Percentiles rank a stretch among this genome's conserved stretches.
Evolutionary conservation across 2,888 invertebrate genomes (phyloP).

Genomic region (Helicoverpa assulta): DNA sequence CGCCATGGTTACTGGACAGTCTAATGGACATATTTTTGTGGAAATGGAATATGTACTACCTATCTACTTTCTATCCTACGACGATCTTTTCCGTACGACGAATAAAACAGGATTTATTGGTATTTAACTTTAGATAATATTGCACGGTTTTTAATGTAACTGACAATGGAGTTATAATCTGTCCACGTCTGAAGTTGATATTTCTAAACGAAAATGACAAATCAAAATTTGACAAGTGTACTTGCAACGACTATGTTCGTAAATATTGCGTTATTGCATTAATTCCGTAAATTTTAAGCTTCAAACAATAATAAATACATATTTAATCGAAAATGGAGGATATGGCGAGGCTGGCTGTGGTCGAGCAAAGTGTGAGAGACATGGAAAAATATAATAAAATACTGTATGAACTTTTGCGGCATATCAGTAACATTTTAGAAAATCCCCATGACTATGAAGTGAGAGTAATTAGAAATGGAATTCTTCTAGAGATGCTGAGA

Average conservation of each 20-base stretch:
- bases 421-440: slow-evolving; percentile 79
- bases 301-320: slow-evolving; percentile 46
- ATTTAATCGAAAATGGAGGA: slow-evolving; percentile 80
- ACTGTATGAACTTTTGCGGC: slow-evolving; percentile 76
- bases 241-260: slow-evolving; percentile 62
- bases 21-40: too few species aligned
- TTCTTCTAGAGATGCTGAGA: slow-evolving; percentile 70
- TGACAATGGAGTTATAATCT: not conserved
- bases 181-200: not conserved
- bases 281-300: slow-evolving; percentile 44
- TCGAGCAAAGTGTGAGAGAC: slow-evolving; percentile 81
- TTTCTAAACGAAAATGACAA: slow-evolving; percentile 79
- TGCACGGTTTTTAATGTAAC: not conserved
- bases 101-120: too few species aligned
- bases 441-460: slow-evolving; percentile 80
- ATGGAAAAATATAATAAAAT: slow-evolving; percentile 76
- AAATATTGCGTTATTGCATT: slow-evolving; percentile 59
- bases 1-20: slow-evolving; percentile 56
- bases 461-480: slow-evolving; percentile 74
- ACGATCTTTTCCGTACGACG: too few species aligned
- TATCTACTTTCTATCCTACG: too few species aligned
- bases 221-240: slow-evolving; percentile 83
- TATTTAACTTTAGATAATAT: too few species aligned
- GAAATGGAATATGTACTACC: too few species aligned
- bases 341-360: slow-evolving; percentile 83